Evolutionary conservation across 1,140 invertebrate species (phyloP).

Genomic region (Akabosia matsudoensis): DNA sequence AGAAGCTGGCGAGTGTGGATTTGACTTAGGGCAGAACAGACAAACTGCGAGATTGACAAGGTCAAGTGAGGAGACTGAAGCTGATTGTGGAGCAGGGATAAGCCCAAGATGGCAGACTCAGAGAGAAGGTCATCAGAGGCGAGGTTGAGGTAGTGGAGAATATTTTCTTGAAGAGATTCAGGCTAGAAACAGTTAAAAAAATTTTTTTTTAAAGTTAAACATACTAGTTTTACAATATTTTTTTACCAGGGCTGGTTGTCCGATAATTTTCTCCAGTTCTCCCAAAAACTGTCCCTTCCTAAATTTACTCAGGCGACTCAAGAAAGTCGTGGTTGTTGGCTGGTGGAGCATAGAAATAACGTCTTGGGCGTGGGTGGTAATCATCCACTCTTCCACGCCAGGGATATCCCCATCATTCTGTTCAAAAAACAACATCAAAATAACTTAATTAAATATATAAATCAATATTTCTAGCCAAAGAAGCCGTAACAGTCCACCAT

Average conservation of each 20-base stretch:
- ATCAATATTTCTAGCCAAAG: neutral
- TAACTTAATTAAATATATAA: neutral
- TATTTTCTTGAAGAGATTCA: neutral
- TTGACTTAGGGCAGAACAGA: conserved; percentile 7
- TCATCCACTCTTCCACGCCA: conserved; percentile 39
- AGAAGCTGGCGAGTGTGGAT: too few relatives aligned
- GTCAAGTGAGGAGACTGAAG: conserved; percentile 1
- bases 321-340: conserved; percentile 22
- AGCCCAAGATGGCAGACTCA: conserved; percentile 29
- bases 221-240: neutral
- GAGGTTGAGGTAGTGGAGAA: conserved; percentile 31
- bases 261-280: conserved; percentile 11
- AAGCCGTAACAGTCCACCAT: too few relatives aligned
- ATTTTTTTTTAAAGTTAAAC: neutral
- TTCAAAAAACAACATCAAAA: neutral
- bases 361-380: conserved; percentile 7
- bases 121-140: conserved; percentile 14
- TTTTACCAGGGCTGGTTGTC: neutral
- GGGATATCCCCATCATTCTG: conserved; percentile 33
- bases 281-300: conserved; percentile 32
- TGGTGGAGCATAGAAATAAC: conserved; percentile 21
- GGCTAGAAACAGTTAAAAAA: neutral
- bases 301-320: conserved; percentile 29
- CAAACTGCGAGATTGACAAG: conserved; percentile 37
- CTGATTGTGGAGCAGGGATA: conserved; percentile 25